phyloP scores from a whole-genome alignment of 2,888 invertebrate genomes.

The Drosophila longiperda region DNA sequence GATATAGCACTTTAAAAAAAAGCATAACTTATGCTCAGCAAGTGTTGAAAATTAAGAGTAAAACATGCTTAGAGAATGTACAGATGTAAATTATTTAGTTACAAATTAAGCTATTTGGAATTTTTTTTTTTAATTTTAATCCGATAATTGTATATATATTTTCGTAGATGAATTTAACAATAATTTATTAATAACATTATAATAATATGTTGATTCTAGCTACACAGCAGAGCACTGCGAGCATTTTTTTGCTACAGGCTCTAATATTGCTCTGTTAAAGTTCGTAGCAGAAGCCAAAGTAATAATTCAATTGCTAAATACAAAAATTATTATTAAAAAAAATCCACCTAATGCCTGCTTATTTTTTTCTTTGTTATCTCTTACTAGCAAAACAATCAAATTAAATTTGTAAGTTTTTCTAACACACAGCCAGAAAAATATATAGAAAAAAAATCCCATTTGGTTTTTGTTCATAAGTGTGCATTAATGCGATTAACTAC shows the following conservation, averaged over 20 bases:
- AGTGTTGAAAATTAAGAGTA: background rate
- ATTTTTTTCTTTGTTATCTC: too few species aligned
- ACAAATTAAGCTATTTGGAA: background rate
- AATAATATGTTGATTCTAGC: too few species aligned
- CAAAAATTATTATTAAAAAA: background rate
- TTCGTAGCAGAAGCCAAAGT: too few species aligned
- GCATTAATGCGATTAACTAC: conserved; percentile 15
- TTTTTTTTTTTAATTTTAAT: background rate
- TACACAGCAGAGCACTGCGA: background rate
- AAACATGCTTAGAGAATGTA: background rate
- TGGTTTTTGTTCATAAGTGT: background rate
- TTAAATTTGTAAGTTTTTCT: too few species aligned
- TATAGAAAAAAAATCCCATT: too few species aligned
- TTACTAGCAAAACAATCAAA: too few species aligned
- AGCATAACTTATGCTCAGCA: background rate
- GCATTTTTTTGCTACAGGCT: too few species aligned
- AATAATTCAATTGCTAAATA: too few species aligned
- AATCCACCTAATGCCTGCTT: background rate
- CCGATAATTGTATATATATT: background rate
- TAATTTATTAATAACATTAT: too few species aligned
- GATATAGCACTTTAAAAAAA: background rate
- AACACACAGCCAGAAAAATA: too few species aligned
- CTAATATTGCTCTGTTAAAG: too few species aligned
- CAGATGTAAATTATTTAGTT: background rate
- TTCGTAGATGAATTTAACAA: background rate